Evolutionary conservation across 2,888 invertebrate species (phyloP).

Genomic region (Rhogogaster chlorosoma): DNA sequence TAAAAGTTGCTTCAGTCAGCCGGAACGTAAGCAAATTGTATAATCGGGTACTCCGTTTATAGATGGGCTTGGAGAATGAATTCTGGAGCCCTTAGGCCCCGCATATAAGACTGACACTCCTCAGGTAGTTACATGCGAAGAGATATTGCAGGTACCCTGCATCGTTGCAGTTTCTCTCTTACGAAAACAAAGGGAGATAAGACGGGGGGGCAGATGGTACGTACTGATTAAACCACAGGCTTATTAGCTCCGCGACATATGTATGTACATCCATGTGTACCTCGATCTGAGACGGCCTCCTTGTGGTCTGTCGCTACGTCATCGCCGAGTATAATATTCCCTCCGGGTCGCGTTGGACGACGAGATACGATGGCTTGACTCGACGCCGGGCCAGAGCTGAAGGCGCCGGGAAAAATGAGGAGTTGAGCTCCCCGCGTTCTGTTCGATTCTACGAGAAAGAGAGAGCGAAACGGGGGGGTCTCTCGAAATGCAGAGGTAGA

Average conservation of each 20-base stretch:
- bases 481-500: background rate
- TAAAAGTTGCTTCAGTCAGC: background rate
- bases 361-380: slow-evolving; percentile 57
- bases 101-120: background rate
- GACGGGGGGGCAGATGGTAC: slow-evolving; percentile 42
- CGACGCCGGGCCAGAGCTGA: slow-evolving; percentile 56
- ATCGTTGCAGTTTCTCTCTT: background rate
- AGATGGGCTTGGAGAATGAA: background rate
- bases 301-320: slow-evolving; percentile 66
- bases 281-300: slow-evolving; percentile 43
- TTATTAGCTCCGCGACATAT: background rate
- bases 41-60: background rate
- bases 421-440: background rate
- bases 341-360: background rate
- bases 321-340: slow-evolving; percentile 74
- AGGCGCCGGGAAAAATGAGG: background rate
- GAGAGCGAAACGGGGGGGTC: too few species aligned
- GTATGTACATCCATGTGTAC: slow-evolving; percentile 1
- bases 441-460: background rate
- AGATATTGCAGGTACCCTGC: background rate
- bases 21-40: background rate
- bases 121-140: background rate
- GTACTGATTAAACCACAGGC: slow-evolving; percentile 42
- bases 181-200: slow-evolving; percentile 24
- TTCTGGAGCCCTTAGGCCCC: background rate